Conservation (phyloP, 2,797 vertebrate species). For the Eptatretus atami region DNA sequence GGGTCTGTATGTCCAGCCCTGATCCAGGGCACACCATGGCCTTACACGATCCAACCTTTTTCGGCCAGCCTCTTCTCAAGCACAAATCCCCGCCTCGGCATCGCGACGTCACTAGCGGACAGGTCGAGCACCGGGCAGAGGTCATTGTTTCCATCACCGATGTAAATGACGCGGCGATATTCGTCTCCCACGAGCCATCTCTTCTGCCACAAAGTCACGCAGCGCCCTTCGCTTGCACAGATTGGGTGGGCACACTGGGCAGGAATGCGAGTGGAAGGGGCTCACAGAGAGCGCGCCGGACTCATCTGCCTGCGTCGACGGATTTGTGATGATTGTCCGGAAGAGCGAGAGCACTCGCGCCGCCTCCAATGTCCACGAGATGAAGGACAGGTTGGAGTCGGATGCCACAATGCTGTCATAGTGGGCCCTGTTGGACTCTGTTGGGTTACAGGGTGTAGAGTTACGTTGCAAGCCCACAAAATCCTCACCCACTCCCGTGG, state of each 20-base stretch:
- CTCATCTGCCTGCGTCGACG: slow-evolving; percentile 33
- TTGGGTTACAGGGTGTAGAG: not conserved
- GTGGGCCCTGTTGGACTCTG: slow-evolving; percentile 23
- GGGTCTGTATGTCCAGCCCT: slow-evolving; percentile 22
- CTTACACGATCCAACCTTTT: slow-evolving; percentile 28
- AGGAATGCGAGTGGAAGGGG: slow-evolving; percentile 60
- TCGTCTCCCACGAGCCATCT: slow-evolving; percentile 31
- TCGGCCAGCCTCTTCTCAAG: slow-evolving; percentile 58
- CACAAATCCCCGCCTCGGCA: slow-evolving; percentile 46
- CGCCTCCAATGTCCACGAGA: slow-evolving; percentile 37
- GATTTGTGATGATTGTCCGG: slow-evolving; percentile 54
- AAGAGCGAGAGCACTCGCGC: slow-evolving; percentile 29
- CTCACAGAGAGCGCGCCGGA: slow-evolving; percentile 33
- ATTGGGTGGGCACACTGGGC: slow-evolving; percentile 44
- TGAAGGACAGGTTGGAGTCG: slow-evolving; percentile 58
- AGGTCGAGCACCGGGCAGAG: slow-evolving; percentile 44
- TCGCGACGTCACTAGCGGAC: slow-evolving; percentile 30
- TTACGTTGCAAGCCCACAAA: no score
- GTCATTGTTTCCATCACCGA: slow-evolving; percentile 75
- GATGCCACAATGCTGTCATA: slow-evolving; percentile 65
- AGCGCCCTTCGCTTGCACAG: slow-evolving; percentile 75
- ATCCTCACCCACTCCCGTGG: no score
- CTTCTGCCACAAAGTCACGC: slow-evolving; percentile 32
- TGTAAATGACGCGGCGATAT: slow-evolving; percentile 47
- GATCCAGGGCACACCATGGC: slow-evolving; percentile 44